Evolutionary conservation across 2,888 invertebrate species (phyloP), one percentile per base, ranked within the genome.

Genomic region (Caenorhabditis zanzibari): DNA sequence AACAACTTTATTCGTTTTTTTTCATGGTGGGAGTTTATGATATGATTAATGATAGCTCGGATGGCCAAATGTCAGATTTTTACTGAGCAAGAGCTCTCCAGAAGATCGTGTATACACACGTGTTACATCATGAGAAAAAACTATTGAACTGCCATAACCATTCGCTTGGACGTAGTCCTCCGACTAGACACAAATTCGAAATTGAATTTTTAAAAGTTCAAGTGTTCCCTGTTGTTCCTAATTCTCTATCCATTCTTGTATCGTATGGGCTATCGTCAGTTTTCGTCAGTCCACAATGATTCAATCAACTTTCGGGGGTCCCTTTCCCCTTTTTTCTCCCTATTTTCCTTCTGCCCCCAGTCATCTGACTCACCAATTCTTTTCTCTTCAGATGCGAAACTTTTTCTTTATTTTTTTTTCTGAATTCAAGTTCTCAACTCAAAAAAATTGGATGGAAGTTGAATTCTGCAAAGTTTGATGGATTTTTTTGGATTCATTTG

Each of bases 241-340:
- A 38, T 32, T 24, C 24, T 32, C 32, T 10, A 10, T 59, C 59
- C 49, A 32, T 59, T 59, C 19, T 59, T 59, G 22, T 19, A 6
- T 49, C 7, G 24, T 14, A 24, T 22, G n/a, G 24, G 24, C 61
- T 38, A 41, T 38, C 26, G 12, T 35, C 49, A 58, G 58, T 49
- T 59, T 32, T 58, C 10, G 44, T 71, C 44, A 66, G 59, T 47
- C 47, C 35, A 32, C 72, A 72, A 69, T 59, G 73, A 61, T 61
- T 73, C 72, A 72, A 72, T 72, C 72, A 72, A 58, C 72, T 59
- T 59, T 32, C 28, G n/a, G 72, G 32, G 35, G 32, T 24, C 68
- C 14, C 19, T 63, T 26, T 74, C 52, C 63, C 32, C 52, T 52
- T 12, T 63, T 19, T 41, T 54, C 14, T 32, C n/a, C 56, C 19